Base-by-base conservation (phyloP, 2,797 vertebrate genomes). In the Spondyliosoma cantharus region DNA sequence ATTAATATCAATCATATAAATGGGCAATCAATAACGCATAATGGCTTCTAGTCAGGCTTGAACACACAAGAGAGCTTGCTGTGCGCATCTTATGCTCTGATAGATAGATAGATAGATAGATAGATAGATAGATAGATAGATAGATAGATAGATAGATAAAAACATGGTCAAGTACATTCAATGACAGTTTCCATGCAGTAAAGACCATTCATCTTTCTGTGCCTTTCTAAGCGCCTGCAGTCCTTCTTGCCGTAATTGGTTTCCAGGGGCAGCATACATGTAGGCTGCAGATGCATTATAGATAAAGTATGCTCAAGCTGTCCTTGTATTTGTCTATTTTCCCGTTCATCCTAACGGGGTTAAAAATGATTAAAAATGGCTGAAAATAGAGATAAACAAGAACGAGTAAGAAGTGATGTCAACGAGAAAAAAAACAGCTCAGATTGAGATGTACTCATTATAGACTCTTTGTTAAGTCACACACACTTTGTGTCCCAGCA, bases 101-200 rank as follows among this genome's bases (percentile, higher is more conserved):
- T 48, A 65, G 62, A 72, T 56, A 50, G 71, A 74, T 56, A 29
- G 61, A 72, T 50, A 50, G 46, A 74, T 29, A 72, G 49, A 72
- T 66, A 64, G 71, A 77, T 59, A 48, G 74, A 77, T 58, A 19
- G 32, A 50, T 43, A n/a, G 29, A 49, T 29, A 14, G 42, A 72
- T 63, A 27, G 48, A 80, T 53, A 27, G 50, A 50, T 58, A 43
- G 22, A 56, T 32, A 29, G 57, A 67, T 45, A 3, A 19, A 53
- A 59, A 29, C 25, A 20, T 29, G 20, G 5, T 50, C 42, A 32
- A 32, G 46, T 24, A 29, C 14, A 32, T 69, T 5, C n/a, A 63
- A 63, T 50, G 13, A 53, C 25, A 59, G 48, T 70, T 69, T 29
- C 19, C 9, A 42, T 70, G 48, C 54, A 65, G 32, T 60, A 20